Percentiles rank a stretch among this genome's conserved stretches.
Conservation (phyloP, 2,113 vertebrate genomes). For the Nothoprocta pentlandii region DNA sequence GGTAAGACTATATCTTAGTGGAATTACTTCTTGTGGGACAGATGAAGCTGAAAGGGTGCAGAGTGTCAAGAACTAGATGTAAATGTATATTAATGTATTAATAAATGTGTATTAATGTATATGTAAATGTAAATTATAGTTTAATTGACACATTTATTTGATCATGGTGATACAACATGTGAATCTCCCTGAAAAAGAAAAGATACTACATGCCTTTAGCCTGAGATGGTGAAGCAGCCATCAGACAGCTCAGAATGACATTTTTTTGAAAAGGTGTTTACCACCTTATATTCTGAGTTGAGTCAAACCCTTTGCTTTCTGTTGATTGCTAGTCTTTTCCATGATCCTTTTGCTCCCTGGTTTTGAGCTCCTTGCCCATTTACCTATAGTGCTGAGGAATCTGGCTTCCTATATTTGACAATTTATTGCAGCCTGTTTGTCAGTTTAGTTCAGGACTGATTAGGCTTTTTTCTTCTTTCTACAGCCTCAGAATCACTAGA, state of each 20-base stretch:
- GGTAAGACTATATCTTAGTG: neutral
- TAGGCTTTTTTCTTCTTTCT: neutral
- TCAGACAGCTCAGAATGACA: neutral
- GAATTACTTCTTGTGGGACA: neutral
- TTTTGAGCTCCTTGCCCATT: neutral
- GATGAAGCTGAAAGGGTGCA: neutral
- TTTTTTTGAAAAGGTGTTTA: neutral
- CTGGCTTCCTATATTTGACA: neutral
- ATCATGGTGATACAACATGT: neutral
- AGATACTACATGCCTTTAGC: accelerated
- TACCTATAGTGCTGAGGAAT: neutral
- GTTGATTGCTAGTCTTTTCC: neutral
- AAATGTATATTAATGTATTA: neutral
- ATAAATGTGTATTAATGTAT: too few species aligned
- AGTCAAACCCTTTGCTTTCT: neutral
- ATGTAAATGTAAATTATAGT: neutral
- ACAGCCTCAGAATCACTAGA: neutral
- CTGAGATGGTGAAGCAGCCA: neutral
- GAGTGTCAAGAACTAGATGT: neutral
- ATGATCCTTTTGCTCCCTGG: neutral
- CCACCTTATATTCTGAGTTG: neutral
- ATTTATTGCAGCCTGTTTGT: neutral
- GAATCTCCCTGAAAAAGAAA: neutral
- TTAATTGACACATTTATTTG: neutral
- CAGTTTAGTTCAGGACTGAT: neutral